Evolutionary conservation across 92 coral and sea anemone species (phyloP).

Genomic region (Palythoa grandis): DNA sequence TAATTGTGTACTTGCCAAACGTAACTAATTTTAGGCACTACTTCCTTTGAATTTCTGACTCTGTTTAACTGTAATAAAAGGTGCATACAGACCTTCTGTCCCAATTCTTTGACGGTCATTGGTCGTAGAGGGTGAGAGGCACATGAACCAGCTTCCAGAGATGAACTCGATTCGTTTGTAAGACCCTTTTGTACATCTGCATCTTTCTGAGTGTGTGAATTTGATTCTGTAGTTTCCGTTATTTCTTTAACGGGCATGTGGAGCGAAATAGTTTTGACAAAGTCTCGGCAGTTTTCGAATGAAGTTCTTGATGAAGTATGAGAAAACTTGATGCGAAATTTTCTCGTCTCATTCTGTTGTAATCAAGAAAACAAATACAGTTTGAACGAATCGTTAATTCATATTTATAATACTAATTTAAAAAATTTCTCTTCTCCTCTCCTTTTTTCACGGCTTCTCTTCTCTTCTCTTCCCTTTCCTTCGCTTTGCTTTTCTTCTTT

Average conservation of each 20-base stretch:
- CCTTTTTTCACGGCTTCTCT: neutral
- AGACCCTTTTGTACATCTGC: constrained; percentile 71
- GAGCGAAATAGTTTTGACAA: constrained; percentile 67
- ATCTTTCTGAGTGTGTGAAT: constrained; percentile 69
- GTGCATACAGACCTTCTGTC: constrained; percentile 20
- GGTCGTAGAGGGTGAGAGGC: neutral
- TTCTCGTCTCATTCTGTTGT: constrained; percentile 70
- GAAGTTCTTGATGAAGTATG: constrained; percentile 61
- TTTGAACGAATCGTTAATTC: neutral
- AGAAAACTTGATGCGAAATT: constrained; percentile 84
- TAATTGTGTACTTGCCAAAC: no score
- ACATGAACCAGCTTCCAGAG: constrained; percentile 18
- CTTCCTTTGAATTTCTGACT: no score
- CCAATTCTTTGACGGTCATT: constrained; percentile 14
- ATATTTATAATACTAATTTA: no score
- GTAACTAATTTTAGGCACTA: no score
- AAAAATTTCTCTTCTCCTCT: no score
- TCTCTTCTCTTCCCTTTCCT: neutral
- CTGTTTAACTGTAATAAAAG: neutral
- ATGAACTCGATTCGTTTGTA: constrained; percentile 29
- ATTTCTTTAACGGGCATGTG: constrained; percentile 72
- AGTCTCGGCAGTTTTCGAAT: constrained; percentile 73
- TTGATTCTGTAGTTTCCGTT: constrained; percentile 44
- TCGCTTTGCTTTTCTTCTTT: neutral
- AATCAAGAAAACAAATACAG: neutral